Percentiles rank a stretch among this genome's conserved stretches.
Conservation (phyloP, 2,888 invertebrate genomes). For the Congeria kusceri region DNA sequence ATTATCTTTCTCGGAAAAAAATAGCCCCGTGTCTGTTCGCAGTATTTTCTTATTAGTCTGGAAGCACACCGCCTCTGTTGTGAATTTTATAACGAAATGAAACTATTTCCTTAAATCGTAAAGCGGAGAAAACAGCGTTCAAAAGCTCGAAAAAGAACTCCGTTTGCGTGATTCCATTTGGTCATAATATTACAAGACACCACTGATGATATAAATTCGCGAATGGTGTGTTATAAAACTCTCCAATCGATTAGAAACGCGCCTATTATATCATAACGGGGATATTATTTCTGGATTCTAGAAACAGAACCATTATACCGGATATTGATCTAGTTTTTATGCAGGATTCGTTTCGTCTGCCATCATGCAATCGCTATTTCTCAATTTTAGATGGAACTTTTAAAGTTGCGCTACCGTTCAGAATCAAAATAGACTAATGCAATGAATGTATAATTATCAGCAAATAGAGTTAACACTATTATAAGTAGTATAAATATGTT, state of each 20-base stretch:
- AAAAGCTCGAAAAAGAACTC: slow-evolving; percentile 27
- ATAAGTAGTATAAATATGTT: too few relatives aligned
- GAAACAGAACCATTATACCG: neutral
- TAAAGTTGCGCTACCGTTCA: too few relatives aligned
- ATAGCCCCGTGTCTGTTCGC: slow-evolving; percentile 54
- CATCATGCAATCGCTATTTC: too few relatives aligned
- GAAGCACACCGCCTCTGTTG: slow-evolving; percentile 51
- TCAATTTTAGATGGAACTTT: too few relatives aligned
- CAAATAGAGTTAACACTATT: too few relatives aligned
- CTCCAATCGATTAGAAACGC: slow-evolving; percentile 26
- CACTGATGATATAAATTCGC: slow-evolving; percentile 48
- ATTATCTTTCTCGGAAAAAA: slow-evolving; percentile 64
- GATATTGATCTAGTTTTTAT: neutral
- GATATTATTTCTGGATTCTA: neutral
- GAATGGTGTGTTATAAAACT: slow-evolving; percentile 45
- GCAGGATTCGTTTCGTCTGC: too few relatives aligned
- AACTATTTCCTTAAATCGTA: slow-evolving; percentile 48
- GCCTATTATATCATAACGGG: slow-evolving; percentile 11
- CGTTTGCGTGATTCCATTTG: slow-evolving; percentile 49
- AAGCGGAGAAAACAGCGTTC: slow-evolving; percentile 45
- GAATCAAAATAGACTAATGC: too few relatives aligned
- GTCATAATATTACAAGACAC: slow-evolving; percentile 49
- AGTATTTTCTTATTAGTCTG: slow-evolving; percentile 66
- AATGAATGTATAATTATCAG: too few relatives aligned
- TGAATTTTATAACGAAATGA: slow-evolving; percentile 45